Conservation (phyloP, 1,140 invertebrate species). For the Cydia fagiglandana region DNA sequence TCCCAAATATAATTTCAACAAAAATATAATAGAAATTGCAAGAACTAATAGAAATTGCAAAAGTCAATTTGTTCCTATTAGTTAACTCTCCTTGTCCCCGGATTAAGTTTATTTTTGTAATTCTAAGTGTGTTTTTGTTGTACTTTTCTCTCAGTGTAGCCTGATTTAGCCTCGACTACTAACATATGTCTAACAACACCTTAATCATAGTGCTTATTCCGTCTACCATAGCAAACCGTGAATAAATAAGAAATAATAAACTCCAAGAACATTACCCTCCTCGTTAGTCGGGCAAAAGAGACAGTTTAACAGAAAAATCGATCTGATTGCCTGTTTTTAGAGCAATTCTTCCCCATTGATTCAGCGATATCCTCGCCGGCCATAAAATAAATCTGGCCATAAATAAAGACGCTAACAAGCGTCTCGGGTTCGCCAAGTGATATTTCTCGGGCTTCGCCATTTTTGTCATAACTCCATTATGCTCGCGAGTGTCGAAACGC, state of each 20-base stretch:
- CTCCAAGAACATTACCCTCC: slow-evolving; percentile 1
- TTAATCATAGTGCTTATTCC: too few relatives aligned
- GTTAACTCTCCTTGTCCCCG: too few relatives aligned
- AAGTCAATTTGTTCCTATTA: too few relatives aligned
- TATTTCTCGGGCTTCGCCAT: slow-evolving; percentile 72
- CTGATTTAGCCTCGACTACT: too few relatives aligned
- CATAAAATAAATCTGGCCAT: slow-evolving; percentile 77
- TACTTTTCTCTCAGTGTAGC: too few relatives aligned
- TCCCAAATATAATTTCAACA: too few relatives aligned
- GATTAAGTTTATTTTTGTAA: too few relatives aligned
- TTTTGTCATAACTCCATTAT: slow-evolving; percentile 78
- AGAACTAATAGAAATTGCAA: too few relatives aligned
- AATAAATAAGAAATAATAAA: neutral
- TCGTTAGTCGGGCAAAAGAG: slow-evolving; percentile 1
- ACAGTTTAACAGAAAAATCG: slow-evolving; percentile 41
- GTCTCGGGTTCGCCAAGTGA: slow-evolving; percentile 73
- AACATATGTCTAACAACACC: too few relatives aligned
- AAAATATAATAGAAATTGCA: too few relatives aligned
- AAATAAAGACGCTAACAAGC: slow-evolving; percentile 79
- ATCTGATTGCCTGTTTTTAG: slow-evolving; percentile 54
- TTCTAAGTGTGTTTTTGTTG: too few relatives aligned
- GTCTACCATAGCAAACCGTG: too few relatives aligned
- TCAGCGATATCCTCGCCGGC: slow-evolving; percentile 54
- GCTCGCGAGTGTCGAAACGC: slow-evolving; percentile 66
- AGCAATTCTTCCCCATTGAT: slow-evolving; percentile 60